Conservation (phyloP, 2,888 invertebrate genomes). For the Omphaloscelis lunosa region DNA sequence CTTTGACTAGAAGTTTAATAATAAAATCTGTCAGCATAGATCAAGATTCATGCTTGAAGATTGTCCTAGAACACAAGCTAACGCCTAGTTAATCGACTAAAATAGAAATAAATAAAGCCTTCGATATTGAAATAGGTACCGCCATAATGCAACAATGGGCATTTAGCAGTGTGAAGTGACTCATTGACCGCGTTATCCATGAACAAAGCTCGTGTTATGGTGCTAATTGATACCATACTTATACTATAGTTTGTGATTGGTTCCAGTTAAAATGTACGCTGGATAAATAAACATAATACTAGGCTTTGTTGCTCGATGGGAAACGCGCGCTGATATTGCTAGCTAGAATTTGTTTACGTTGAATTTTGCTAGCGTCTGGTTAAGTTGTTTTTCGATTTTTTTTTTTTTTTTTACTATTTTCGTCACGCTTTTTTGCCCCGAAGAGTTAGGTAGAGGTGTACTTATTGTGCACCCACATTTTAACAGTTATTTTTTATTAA, state of each 20-base stretch:
- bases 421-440: background rate
- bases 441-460: background rate
- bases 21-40: too few relatives aligned
- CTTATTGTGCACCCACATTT: background rate
- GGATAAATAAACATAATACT: slow-evolving; percentile 68
- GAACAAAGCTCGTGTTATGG: slow-evolving; percentile 67
- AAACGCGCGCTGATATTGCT: slow-evolving; percentile 28
- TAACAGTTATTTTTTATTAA: background rate
- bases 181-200: slow-evolving; percentile 68
- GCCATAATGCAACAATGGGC: slow-evolving; percentile 61
- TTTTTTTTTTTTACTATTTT: too few relatives aligned
- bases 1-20: too few relatives aligned
- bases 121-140: slow-evolving; percentile 53
- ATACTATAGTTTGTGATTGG: slow-evolving; percentile 67
- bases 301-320: slow-evolving; percentile 48
- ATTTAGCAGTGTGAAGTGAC: slow-evolving; percentile 66
- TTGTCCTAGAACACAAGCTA: background rate
- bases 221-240: slow-evolving; percentile 68
- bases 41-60: background rate
- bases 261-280: slow-evolving; percentile 66
- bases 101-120: slow-evolving; percentile 36
- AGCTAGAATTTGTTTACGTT: slow-evolving; percentile 20
- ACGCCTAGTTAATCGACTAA: slow-evolving; percentile 6
- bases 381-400: too few relatives aligned
- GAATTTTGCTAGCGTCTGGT: background rate